A percentile compares a stretch with the other conserved stretches of the same genome.
Conservation (phyloP, 2,888 invertebrate species). For the Cheiracanthium punctorium region DNA sequence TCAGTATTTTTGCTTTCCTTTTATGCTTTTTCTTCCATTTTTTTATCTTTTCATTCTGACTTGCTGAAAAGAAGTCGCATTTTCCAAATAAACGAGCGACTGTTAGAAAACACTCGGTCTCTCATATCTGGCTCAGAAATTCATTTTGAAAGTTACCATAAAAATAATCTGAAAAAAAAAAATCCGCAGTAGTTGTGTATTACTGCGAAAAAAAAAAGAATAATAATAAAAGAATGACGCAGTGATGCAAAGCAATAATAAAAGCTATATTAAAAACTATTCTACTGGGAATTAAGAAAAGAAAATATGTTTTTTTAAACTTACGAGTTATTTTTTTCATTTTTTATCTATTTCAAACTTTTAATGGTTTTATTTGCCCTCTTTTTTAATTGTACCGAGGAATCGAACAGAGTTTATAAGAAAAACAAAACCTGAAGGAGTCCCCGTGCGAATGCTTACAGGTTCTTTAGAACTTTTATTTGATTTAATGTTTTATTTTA, state of each 20-base stretch:
- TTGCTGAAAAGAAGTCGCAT: background rate
- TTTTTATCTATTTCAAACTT: too few relatives aligned
- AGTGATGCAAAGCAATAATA: constrained; percentile 55
- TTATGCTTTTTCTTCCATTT: background rate
- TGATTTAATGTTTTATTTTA: too few relatives aligned
- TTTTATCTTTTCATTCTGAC: background rate
- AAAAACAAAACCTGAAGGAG: too few relatives aligned
- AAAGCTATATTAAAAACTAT: constrained; percentile 69
- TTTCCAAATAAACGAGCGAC: background rate
- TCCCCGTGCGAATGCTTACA: too few relatives aligned
- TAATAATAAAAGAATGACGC: constrained; percentile 13
- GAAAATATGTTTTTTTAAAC: constrained; percentile 20
- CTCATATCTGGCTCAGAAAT: constrained; percentile 9
- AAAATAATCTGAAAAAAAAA: constrained; percentile 7
- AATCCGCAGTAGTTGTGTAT: background rate
- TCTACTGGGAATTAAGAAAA: constrained; percentile 51
- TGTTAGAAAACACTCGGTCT: constrained; percentile 14
- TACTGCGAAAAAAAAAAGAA: background rate
- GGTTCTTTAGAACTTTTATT: too few relatives aligned
- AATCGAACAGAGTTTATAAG: too few relatives aligned
- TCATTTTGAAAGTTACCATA: constrained; percentile 27
- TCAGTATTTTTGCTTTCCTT: too few relatives aligned
- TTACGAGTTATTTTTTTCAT: constrained; percentile 40
- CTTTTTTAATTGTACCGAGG: too few relatives aligned
- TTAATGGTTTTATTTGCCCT: too few relatives aligned